These are phyloP conservation scores for Strigamia transsilvanica DNA, from an alignment of 2,888 invertebrate genomes.

Conservation along the genomic window DNA sequence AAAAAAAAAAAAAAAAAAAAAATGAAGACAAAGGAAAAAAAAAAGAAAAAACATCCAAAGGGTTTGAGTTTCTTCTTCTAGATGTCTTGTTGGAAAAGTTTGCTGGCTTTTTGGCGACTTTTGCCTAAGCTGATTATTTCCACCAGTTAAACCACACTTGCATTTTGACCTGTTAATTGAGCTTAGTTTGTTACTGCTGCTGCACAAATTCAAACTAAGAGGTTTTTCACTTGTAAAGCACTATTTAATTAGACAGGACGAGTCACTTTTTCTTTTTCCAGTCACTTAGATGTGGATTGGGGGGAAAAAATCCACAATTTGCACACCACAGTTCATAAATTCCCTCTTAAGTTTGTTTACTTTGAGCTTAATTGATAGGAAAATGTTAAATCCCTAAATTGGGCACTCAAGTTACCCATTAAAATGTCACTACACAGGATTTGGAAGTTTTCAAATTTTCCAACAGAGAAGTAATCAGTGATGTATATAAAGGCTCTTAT, in stretches of 20 bases:
- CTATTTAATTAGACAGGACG: conserved; percentile 29
- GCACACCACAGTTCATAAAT: neutral
- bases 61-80: too few species aligned
- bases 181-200: conserved; percentile 35
- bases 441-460: too few species aligned
- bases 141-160: conserved; percentile 46
- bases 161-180: conserved; percentile 48
- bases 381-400: neutral
- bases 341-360: neutral
- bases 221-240: conserved; percentile 27
- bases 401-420: neutral
- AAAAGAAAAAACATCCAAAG: too few species aligned
- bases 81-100: neutral
- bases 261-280: neutral
- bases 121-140: conserved; percentile 29
- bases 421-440: too few species aligned
- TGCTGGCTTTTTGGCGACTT: neutral
- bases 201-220: conserved; percentile 33
- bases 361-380: neutral
- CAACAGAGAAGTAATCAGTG: too few species aligned
- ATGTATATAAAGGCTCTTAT: too few species aligned
- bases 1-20: too few species aligned
- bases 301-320: neutral
- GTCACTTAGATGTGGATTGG: neutral
- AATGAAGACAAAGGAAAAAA: too few species aligned